Base-by-base conservation (phyloP, 2,888 invertebrate genomes). In the Eilema sororculum region DNA sequence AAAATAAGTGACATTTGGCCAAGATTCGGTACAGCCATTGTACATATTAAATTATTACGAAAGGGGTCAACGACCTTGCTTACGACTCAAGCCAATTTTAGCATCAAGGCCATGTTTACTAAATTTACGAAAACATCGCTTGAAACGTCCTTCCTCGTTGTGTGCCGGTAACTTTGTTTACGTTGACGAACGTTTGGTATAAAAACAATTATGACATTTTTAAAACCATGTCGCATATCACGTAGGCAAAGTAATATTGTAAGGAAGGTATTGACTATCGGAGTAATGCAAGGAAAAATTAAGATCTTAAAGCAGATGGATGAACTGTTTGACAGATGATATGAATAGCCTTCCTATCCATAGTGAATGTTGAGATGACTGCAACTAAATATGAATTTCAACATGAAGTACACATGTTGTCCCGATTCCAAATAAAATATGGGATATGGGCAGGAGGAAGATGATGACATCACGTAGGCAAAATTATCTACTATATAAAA, bases 81-180 rank as follows among this genome's bases (percentile, higher is more conserved):
- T n/a, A 30, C 30, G 60, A n/a, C 1, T 33, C 25, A 20, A 33
- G n/a, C n/a, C 33, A 20, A 12, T 30, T 60, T 60, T 60, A 60
- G 33, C 60, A 60, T 20, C 60, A 60, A 60, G 33, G 60, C 12
- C n/a, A 60, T 60, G 60, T 60, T 30, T 30, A 25, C 25, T 9
- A 60, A 60, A 60, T 60, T 20, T 25, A 60, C 13, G n/a, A 60
- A 60, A 28, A 60, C 33, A 33, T 60, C 58, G 58, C 58, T 58
- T 58, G 58, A 28, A 12, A 28, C 16, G 28, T 16, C 58, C 58
- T 58, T 58, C 58, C 24, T 58, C 13, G 58, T 58, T 58, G 13
- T 58, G 24, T 58, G 16, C 8, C 58, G 58, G 58, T 58, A 16
- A 58, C 3, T 28, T 58, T 58, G 25, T 58, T 58, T 58, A 58